Percentiles rank a stretch among this genome's conserved stretches.
These are phyloP conservation scores for Lemur catta DNA, from an alignment of 2,797 vertebrate species.

Conservation along the genomic window DNA sequence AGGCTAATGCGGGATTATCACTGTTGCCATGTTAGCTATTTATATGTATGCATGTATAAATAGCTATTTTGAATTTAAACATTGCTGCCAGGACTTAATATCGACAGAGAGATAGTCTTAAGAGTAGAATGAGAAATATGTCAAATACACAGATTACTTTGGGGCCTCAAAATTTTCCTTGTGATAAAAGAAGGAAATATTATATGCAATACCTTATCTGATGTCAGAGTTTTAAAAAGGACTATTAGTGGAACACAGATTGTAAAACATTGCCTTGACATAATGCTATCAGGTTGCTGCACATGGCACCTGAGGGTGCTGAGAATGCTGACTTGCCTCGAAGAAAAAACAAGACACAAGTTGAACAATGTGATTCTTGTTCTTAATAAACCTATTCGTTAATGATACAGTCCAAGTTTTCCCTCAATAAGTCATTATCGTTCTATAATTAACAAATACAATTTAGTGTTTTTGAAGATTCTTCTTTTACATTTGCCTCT, in stretches of 20 bases:
- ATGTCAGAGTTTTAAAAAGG: not conserved
- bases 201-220: not conserved
- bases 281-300: not conserved
- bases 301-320: too few relatives aligned
- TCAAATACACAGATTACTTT: not conserved
- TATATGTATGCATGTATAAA: not conserved
- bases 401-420: not conserved
- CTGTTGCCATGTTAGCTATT: slow-evolving; percentile 8
- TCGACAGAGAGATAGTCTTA: not conserved
- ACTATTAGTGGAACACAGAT: not conserved
- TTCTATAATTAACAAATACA: not conserved
- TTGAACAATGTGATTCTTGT: not conserved
- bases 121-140: not conserved
- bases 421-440: not conserved
- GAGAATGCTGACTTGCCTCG: not conserved
- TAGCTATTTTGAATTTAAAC: not conserved
- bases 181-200: not conserved
- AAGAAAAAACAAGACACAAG: not conserved
- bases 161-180: not conserved
- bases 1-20: slow-evolving; percentile 27
- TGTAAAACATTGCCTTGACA: not conserved
- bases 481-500: not conserved
- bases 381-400: not conserved
- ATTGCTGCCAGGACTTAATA: not conserved
- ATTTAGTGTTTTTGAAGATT: not conserved